These are phyloP conservation scores for Onthophagus taurus DNA, from an alignment of 1,140 invertebrate species.

Conservation along the genomic window DNA sequence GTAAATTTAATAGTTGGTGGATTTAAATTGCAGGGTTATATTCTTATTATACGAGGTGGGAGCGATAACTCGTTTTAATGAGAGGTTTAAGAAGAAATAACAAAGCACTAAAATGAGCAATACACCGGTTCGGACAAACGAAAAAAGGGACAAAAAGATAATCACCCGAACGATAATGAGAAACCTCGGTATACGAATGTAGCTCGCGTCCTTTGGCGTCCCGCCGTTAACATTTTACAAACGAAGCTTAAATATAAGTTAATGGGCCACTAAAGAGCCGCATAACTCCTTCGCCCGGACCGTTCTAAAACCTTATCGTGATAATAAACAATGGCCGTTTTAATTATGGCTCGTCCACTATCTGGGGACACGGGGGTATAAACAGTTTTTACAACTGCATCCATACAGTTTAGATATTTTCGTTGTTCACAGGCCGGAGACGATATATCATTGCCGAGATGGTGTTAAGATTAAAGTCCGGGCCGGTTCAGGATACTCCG, in stretches of 20 bases:
- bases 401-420: slow-evolving; percentile 19
- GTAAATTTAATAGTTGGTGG: too few species aligned
- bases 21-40: too few species aligned
- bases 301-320: slow-evolving; percentile 20
- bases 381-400: slow-evolving; percentile 20
- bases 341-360: slow-evolving; percentile 22
- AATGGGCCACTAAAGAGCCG: slow-evolving; percentile 11
- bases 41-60: too few species aligned
- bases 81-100: too few species aligned
- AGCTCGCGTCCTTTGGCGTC: neutral
- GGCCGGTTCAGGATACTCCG: too few species aligned
- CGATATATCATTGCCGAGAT: slow-evolving; percentile 21
- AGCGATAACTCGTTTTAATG: too few species aligned
- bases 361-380: slow-evolving; percentile 17
- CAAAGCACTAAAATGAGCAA: too few species aligned
- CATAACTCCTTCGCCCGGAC: slow-evolving; percentile 1
- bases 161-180: too few species aligned
- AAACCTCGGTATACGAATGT: too few species aligned
- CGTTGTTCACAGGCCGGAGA: slow-evolving; percentile 15
- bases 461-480: slow-evolving; percentile 24
- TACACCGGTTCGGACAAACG: too few species aligned
- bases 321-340: slow-evolving; percentile 25
- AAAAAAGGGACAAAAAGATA: too few species aligned
- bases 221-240: slow-evolving; percentile 2
- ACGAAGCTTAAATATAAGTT: slow-evolving; percentile 7